These are phyloP conservation scores for Perizoma affinitatum DNA, from an alignment of 2,888 invertebrate species.

Conservation along the genomic window DNA sequence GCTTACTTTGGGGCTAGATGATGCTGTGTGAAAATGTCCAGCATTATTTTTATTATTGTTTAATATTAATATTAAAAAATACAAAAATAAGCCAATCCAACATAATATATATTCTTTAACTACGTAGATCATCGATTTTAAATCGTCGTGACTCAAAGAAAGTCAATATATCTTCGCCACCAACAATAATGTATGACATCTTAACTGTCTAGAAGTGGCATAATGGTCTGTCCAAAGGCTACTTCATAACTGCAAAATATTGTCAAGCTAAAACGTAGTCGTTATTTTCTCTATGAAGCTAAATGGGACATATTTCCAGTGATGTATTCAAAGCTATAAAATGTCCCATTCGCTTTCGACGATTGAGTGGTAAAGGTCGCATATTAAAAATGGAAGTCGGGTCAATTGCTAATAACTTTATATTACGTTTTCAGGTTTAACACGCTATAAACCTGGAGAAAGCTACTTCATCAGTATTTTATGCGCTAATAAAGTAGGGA, in stretches of 20 bases:
- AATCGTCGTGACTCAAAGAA: no score
- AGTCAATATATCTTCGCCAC: no score
- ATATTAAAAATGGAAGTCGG: slow-evolving; percentile 2
- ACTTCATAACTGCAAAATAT: slow-evolving; percentile 7
- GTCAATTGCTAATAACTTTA: neutral
- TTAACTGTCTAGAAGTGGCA: no score
- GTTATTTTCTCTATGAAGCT: no score
- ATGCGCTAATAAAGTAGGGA: slow-evolving; percentile 6
- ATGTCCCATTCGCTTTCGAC: slow-evolving; percentile 10
- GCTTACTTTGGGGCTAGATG: no score
- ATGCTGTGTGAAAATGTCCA: no score
- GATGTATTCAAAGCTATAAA: slow-evolving; percentile 9
- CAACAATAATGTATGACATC: no score
- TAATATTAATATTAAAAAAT: no score
- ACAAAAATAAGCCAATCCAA: no score
- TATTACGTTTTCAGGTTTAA: slow-evolving; percentile 17
- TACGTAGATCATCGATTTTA: no score
- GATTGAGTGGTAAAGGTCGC: slow-evolving; percentile 7
- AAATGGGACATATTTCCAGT: slow-evolving; percentile 4
- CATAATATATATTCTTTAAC: no score
- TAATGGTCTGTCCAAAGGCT: slow-evolving; percentile 3
- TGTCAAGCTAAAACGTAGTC: slow-evolving; percentile 2
- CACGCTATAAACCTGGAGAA: slow-evolving; percentile 16
- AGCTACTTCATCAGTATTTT: slow-evolving; percentile 14
- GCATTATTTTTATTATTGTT: no score